phyloP scores from a whole-genome alignment of 2,888 invertebrate genomes.

The Sesia bembeciformis region DNA sequence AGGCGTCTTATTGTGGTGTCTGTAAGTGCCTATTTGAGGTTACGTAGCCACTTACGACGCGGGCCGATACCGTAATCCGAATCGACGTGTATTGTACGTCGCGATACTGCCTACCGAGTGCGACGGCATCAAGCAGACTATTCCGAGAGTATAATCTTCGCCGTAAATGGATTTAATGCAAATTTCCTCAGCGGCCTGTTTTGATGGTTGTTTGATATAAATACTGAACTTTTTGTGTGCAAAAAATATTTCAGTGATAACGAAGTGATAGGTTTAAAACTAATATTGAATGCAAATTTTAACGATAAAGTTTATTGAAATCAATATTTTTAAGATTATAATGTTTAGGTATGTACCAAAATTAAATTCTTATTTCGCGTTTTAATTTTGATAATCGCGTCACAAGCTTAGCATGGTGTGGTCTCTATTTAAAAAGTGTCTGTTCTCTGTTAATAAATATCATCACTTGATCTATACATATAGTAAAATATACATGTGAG shows the following conservation, averaged over 20 bases:
- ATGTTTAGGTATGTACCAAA: too few relatives aligned
- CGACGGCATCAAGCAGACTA: conserved; percentile 39
- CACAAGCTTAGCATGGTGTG: too few relatives aligned
- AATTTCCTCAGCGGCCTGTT: conserved; percentile 43
- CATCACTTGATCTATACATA: too few relatives aligned
- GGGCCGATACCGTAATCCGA: conserved; percentile 63
- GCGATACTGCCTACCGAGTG: conserved; percentile 37
- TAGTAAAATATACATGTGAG: too few relatives aligned
- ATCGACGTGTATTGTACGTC: conserved; percentile 59
- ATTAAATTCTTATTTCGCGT: too few relatives aligned
- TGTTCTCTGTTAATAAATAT: too few relatives aligned
- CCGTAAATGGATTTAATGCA: conserved; percentile 64
- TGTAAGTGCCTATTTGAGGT: conserved; percentile 64
- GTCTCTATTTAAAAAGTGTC: too few relatives aligned
- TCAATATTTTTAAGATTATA: too few relatives aligned
- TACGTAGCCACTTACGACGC: conserved; percentile 53
- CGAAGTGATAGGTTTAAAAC: too few relatives aligned
- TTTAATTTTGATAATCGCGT: too few relatives aligned
- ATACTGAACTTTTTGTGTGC: conserved; percentile 30
- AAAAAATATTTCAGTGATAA: too few relatives aligned
- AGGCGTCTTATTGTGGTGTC: conserved; percentile 55
- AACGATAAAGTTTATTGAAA: conserved; percentile 18
- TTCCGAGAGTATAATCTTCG: conserved; percentile 47
- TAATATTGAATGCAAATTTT: conserved; percentile 63
- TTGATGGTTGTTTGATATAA: conserved; percentile 40